phyloP scores from a whole-genome alignment of 2,113 vertebrate species.

The Periophthalmodon schlosseri region DNA sequence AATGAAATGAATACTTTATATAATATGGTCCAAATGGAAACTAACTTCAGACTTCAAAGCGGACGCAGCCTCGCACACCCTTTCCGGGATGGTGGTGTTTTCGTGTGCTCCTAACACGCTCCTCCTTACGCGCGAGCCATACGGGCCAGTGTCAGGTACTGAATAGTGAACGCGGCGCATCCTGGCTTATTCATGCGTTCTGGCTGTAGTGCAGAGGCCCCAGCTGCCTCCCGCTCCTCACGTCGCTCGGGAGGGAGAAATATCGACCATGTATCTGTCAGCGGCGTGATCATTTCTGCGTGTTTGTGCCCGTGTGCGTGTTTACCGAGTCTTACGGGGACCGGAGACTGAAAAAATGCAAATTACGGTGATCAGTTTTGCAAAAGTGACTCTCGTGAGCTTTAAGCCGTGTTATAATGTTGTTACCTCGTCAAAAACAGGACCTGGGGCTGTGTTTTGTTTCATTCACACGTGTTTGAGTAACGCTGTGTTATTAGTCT shows the following conservation, averaged over 20 bases:
- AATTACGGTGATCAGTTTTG: not conserved
- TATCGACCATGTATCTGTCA: slow-evolving; percentile 17
- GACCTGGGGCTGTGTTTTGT: too few species aligned
- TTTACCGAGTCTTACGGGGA: not conserved
- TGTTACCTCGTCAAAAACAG: too few species aligned
- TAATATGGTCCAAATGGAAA: too few species aligned
- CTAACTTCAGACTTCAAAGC: not conserved
- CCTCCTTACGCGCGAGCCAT: slow-evolving; percentile 19
- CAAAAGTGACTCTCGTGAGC: too few species aligned
- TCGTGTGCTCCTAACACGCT: slow-evolving; percentile 1
- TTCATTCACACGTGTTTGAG: too few species aligned
- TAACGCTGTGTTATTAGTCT: too few species aligned
- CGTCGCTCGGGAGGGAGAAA: not conserved
- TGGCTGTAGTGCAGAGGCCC: slow-evolving; percentile 53
- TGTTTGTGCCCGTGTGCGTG: not conserved
- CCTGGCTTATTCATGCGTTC: slow-evolving; percentile 68
- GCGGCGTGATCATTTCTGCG: slow-evolving; percentile 26
- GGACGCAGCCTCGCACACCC: not conserved
- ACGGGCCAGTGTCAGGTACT: slow-evolving; percentile 54
- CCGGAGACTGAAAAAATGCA: not conserved
- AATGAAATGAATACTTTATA: too few species aligned
- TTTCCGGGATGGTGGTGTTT: not conserved
- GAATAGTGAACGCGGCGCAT: slow-evolving; percentile 56
- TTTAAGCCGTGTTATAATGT: too few species aligned
- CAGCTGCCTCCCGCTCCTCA: slow-evolving; percentile 53